Evolutionary conservation across 2,113 vertebrate genomes (phyloP).

Genomic region (Zapornia atra): DNA sequence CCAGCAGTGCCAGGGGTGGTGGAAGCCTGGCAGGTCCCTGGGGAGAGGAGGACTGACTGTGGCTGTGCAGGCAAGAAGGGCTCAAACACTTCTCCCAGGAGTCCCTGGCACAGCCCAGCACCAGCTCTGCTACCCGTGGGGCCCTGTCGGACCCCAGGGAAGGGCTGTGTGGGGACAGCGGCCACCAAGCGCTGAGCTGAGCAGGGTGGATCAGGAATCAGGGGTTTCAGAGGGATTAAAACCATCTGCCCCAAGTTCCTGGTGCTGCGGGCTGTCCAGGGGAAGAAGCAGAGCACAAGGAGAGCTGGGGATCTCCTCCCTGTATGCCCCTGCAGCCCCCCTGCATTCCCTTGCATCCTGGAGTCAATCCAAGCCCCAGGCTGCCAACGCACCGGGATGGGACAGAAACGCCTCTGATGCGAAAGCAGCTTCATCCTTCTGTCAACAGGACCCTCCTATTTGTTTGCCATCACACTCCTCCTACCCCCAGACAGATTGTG

Average conservation of each 20-base stretch:
- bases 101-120: not conserved
- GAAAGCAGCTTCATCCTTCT: slow-evolving; percentile 1
- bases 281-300: not conserved
- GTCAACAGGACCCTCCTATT: slow-evolving; percentile 43
- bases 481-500: not conserved
- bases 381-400: not conserved
- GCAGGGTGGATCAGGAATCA: not conserved
- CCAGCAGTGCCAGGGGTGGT: not conserved
- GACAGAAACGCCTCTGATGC: not conserved
- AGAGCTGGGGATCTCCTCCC: not conserved
- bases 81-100: not conserved
- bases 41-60: not conserved
- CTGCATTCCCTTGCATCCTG: not conserved
- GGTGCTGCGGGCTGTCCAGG: not conserved
- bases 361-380: not conserved
- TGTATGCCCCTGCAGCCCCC: not conserved
- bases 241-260: not conserved
- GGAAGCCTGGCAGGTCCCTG: not conserved
- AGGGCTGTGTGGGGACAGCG: not conserved
- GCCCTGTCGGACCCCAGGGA: fast-evolving
- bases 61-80: not conserved
- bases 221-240: not conserved
- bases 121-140: fast-evolving
- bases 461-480: slow-evolving; percentile 21
- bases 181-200: not conserved